Evolutionary conservation across 2,888 invertebrate genomes (phyloP).

Genomic region (Homarus gammarus): DNA sequence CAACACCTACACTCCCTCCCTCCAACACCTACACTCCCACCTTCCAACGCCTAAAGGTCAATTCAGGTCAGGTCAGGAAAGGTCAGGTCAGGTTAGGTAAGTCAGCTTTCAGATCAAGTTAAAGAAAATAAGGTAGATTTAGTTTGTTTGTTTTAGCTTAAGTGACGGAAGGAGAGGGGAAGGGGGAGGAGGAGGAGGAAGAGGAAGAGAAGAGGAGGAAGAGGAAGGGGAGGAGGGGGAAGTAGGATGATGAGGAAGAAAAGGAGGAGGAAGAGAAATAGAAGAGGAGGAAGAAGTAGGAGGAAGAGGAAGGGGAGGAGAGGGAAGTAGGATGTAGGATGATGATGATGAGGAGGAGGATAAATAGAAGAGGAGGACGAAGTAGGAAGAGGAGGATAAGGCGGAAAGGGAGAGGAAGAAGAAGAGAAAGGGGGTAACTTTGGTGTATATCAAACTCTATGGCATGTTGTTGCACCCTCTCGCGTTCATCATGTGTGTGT

Average conservation of each 20-base stretch:
- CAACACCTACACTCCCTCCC: too few species aligned
- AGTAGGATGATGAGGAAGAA: not conserved
- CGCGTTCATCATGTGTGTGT: too few species aligned
- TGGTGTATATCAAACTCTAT: too few species aligned
- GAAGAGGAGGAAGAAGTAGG: not conserved
- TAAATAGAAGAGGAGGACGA: not conserved
- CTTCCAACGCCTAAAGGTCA: too few species aligned
- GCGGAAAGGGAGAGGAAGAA: not conserved
- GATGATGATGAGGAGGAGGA: not conserved
- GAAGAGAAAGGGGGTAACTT: not conserved
- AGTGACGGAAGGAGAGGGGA: not conserved
- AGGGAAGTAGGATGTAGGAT: not conserved
- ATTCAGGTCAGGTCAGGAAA: too few species aligned
- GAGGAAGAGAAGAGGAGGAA: not conserved
- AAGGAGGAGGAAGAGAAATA: slow-evolving; percentile 4
- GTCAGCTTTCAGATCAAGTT: too few species aligned
- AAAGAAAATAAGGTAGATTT: too few species aligned
- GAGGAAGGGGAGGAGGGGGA: not conserved
- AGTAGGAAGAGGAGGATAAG: not conserved
- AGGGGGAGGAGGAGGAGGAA: too few species aligned
- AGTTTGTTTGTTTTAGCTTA: too few species aligned
- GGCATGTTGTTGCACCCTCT: too few species aligned
- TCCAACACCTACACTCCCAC: too few species aligned
- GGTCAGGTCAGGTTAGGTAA: too few species aligned
- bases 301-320: not conserved